Evolutionary conservation across 2,888 invertebrate species (phyloP).

Genomic region (Mythimna pallens): DNA sequence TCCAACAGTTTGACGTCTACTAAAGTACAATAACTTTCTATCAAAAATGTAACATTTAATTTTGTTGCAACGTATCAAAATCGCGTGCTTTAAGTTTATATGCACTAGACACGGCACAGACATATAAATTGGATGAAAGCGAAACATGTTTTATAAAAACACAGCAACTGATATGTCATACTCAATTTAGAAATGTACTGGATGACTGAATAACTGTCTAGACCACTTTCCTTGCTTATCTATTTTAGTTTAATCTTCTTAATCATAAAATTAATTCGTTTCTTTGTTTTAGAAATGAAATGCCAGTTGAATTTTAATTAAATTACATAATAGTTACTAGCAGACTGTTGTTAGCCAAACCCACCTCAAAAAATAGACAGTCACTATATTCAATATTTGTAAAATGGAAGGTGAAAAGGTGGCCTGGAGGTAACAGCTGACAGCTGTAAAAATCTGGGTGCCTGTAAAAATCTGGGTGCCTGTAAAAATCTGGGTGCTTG

Average conservation of each 20-base stretch:
- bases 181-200: conserved; percentile 20
- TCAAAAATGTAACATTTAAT: conserved; percentile 54
- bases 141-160: conserved; percentile 33
- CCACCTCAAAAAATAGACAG: no score
- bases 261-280: neutral
- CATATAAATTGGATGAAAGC: conserved; percentile 47
- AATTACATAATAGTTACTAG: neutral
- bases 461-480: no score
- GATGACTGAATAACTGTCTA: neutral
- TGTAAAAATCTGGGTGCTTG: no score
- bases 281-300: neutral
- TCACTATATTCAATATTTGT: no score
- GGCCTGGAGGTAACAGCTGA: no score
- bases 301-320: neutral
- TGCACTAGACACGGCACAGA: conserved; percentile 50
- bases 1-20: conserved; percentile 29
- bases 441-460: no score
- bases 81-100: conserved; percentile 56
- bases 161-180: conserved; percentile 5
- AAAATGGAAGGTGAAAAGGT: no score
- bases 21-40: conserved; percentile 57
- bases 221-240: neutral
- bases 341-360: neutral
- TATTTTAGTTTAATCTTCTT: neutral
- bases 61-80: conserved; percentile 33